Evolutionary conservation across 1,140 invertebrate genomes (phyloP), one percentile per base, ranked within the genome.

Genomic region (Ceratina calcarata): DNA sequence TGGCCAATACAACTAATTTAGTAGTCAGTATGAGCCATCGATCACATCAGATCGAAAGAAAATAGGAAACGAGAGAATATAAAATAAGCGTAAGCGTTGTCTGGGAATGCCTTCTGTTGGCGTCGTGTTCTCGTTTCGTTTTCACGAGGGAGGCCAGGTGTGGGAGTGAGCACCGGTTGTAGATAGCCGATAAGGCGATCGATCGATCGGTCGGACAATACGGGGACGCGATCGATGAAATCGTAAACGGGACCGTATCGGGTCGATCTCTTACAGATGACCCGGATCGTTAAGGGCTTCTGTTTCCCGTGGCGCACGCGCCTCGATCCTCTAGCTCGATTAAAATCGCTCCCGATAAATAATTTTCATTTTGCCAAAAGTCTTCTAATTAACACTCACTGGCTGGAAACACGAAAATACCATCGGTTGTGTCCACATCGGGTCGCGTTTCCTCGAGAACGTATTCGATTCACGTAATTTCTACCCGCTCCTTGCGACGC

Each of bases 231-330:
- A 82, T 84, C 79, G 84, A 85, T 87, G 83, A 87, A 83, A 88
- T 83, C 78, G 83, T 81, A 86, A 87, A 77, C 72, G 78, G 69
- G 72, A 71, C 24, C 82, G 80, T 87, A 79, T 83, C 55, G 79
- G 86, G 87, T 88, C 85, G 85, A 51, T 85, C 73, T 85, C 76
- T 85, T 82, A 88, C 86, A 89, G 86, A 89, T 89, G 88, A 86
- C 87, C 84, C 77, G 83, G 77, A 89, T 89, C 86, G 88, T 89
- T 89, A 90, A 90, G 89, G 82, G 85, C 85, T 88, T 89, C 89
- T 87, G 88, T 62, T 87, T 70, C 78, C 65, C 58, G 68, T 74
- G 79, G 85, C 85, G 68, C 74, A 84, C 82, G 66, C 81, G 37
- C 13, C n/a, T 22, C 55, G 82, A 83, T 82, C 80, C 45, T 55